Evolutionary conservation across 2,888 invertebrate genomes (phyloP), one percentile per base, ranked within the genome.

Genomic region (Lochmaea capreae): DNA sequence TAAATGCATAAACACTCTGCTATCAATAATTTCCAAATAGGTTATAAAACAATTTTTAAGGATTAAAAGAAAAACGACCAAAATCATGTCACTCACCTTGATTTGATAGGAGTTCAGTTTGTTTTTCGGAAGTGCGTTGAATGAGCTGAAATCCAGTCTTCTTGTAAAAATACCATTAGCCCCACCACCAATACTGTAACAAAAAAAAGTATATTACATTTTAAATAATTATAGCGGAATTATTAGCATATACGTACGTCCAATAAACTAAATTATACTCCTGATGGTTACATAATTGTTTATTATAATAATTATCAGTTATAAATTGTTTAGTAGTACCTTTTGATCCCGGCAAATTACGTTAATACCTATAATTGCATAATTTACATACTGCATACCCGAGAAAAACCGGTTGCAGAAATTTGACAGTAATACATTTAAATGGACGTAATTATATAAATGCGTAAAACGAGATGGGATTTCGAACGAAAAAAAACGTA

Each of bases 101-200:
- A 99, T 98, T 91, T 98, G 97, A 91, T 98, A 98, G 85, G 98
- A 97, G 91, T 99, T 99, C 87, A 97, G 94, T 90, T 98, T 98
- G 87, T 96, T 94, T 88, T 93, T 94, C 81, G 98, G 98, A 85
- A 99, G 91, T 82, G 93, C 92, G 88, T 97, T 96, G 92, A 97
- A 97, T 70, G 96, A 95, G 84, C 97, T 95, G 90, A 97, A 97
- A 89, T 98, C 97, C 87, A 94, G 90, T 81, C 99, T 93, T 83
- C 97, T 93, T 59, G 95, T 94, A 89, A 99, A 99, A 83, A 98
- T 97, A 74, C 96, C 96, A 86, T 95, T 96, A 79, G 95, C 95
- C 79, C 95, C 95, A 83, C 95, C 95, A 80, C 94, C 95, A 85
- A 94, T 92, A 86, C 96, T 96, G 91, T 39, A 90, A 91, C 83